Conservation (phyloP, 1,140 invertebrate genomes). For the Sweltsa coloradensis region DNA sequence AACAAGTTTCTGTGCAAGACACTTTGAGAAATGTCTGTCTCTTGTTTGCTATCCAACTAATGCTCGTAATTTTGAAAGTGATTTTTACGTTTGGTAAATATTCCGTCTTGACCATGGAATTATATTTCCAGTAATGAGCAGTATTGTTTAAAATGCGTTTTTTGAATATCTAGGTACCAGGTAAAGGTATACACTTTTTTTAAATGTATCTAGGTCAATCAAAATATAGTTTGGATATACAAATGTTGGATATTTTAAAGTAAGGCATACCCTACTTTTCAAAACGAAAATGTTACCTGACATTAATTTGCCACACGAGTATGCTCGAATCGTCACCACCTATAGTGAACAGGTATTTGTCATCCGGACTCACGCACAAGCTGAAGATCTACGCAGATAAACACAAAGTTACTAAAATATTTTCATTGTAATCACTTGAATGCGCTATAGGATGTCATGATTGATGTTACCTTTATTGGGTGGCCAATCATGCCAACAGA, state of each 20-base stretch:
- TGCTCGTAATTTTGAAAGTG: no score
- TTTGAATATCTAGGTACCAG: neutral
- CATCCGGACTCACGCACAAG: conserved; percentile 26
- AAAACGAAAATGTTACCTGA: conserved; percentile 30
- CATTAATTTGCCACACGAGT: conserved; percentile 45
- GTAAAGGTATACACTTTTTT: neutral
- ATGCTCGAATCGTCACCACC: conserved; percentile 39
- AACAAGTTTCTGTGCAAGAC: no score
- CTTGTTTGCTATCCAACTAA: no score
- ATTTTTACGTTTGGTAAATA: no score
- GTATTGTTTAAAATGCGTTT: neutral
- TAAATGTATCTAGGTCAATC: neutral
- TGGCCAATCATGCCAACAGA: conserved; percentile 49
- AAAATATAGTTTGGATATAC: neutral
- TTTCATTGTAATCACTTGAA: neutral
- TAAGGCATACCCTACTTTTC: neutral
- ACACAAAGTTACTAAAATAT: neutral
- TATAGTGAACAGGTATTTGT: conserved; percentile 41
- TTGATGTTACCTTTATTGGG: conserved; percentile 36
- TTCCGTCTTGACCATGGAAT: no score
- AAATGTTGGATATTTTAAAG: neutral
- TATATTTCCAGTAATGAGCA: neutral
- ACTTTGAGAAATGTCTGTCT: no score
- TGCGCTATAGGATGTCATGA: neutral
- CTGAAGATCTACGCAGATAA: conserved; percentile 7